These are phyloP conservation scores for Crossaster papposus DNA, from an alignment of 53 echinoderm and acorn worm species.

Conservation along the genomic window DNA sequence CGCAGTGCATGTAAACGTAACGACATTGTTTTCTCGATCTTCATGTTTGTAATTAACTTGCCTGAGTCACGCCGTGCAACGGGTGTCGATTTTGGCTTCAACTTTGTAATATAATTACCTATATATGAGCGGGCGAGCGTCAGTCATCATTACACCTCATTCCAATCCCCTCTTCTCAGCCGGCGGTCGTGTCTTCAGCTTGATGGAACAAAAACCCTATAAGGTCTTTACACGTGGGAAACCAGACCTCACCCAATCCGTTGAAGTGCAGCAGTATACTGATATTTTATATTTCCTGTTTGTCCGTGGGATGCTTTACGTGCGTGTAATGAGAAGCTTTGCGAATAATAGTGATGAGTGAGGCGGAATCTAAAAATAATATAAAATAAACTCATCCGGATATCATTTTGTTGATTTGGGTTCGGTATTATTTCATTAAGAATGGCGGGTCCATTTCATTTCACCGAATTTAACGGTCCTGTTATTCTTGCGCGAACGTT, in stretches of 20 bases:
- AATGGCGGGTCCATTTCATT: no score
- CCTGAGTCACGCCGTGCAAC: not conserved
- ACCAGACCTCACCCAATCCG: not conserved
- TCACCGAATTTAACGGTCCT: no score
- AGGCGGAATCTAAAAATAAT: not conserved
- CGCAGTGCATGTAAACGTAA: not conserved
- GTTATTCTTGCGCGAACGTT: no score
- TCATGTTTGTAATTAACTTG: not conserved
- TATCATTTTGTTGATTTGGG: no score
- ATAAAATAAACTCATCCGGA: no score
- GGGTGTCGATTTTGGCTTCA: not conserved
- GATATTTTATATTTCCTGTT: not conserved
- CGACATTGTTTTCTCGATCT: no score
- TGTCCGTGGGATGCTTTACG: not conserved
- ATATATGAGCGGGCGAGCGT: not conserved
- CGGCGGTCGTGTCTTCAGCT: not conserved
- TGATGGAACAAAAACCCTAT: not conserved
- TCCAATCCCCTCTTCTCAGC: not conserved
- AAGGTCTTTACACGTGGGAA: not conserved
- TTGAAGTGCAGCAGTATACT: not conserved
- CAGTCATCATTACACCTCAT: not conserved
- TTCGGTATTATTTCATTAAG: no score
- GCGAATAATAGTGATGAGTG: not conserved
- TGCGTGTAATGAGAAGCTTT: not conserved
- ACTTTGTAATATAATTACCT: not conserved